phyloP scores from a whole-genome alignment of 1,140 invertebrate species.

The Coptotermes formosanus region DNA sequence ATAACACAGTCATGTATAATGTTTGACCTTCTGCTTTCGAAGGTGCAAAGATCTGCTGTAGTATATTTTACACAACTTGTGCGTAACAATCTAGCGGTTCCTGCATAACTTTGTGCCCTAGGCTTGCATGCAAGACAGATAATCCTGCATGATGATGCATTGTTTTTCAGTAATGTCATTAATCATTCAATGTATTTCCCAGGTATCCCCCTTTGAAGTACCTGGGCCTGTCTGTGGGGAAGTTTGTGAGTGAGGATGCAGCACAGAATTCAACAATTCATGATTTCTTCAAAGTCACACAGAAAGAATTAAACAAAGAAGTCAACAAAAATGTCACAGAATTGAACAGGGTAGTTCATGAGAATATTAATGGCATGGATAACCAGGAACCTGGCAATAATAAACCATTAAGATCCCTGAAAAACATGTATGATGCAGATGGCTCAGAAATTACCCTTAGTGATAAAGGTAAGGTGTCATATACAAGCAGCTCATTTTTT shows the following conservation, averaged over 20 bases:
- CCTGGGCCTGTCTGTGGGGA: constrained; percentile 73
- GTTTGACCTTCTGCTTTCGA: too few relatives aligned
- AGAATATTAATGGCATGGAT: neutral
- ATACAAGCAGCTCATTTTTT: constrained; percentile 7
- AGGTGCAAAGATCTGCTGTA: too few relatives aligned
- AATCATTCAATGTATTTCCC: constrained; percentile 25
- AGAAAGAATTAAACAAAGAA: neutral
- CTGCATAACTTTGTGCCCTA: too few relatives aligned
- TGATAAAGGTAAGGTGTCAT: neutral
- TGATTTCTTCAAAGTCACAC: constrained; percentile 26
- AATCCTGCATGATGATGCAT: too few relatives aligned
- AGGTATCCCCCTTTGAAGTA: constrained; percentile 59
- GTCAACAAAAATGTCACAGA: neutral
- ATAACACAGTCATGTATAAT: too few relatives aligned
- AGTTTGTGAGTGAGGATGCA: constrained; percentile 68
- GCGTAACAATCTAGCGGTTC: too few relatives aligned
- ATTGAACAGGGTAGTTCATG: neutral
- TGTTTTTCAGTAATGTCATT: too few relatives aligned
- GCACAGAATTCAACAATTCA: constrained; percentile 28
- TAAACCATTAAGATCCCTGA: too few relatives aligned
- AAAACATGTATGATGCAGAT: neutral
- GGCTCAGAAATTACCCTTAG: neutral
- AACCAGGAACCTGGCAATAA: neutral
- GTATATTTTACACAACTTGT: too few relatives aligned
- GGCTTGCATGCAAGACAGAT: too few relatives aligned